These are phyloP conservation scores for Nomada lathburiana DNA, from an alignment of 2,888 invertebrate species.

Conservation along the genomic window DNA sequence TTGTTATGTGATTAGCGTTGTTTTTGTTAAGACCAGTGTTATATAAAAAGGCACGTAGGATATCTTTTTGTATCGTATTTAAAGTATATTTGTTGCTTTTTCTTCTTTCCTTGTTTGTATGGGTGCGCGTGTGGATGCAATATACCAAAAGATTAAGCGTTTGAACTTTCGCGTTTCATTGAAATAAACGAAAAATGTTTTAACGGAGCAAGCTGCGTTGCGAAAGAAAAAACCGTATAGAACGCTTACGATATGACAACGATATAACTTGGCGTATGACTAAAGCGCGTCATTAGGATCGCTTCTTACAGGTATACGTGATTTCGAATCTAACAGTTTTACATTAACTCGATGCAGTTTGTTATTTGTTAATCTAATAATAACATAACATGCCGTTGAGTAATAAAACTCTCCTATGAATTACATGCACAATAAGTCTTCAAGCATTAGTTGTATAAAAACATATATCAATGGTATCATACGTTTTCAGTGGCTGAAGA, in stretches of 20 bases:
- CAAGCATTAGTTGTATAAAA: conserved; percentile 18
- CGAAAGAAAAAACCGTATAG: conserved; percentile 40
- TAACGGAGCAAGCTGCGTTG: conserved; percentile 29
- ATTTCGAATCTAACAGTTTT: conserved; percentile 36
- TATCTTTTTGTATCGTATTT: conserved; percentile 13
- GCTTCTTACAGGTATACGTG: conserved; percentile 38
- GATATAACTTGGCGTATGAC: conserved; percentile 50
- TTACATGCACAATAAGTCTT: conserved; percentile 25
- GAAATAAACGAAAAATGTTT: conserved; percentile 32
- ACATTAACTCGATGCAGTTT: conserved; percentile 24
- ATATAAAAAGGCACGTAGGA: conserved; percentile 15
- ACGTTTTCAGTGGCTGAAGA: conserved; percentile 55
- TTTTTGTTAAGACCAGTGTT: conserved; percentile 8
- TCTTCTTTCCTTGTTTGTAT: not conserved
- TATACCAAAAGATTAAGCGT: conserved; percentile 24
- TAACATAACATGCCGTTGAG: conserved; percentile 34
- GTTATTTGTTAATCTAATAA: conserved; percentile 52
- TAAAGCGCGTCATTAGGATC: conserved; percentile 48
- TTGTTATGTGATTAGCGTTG: conserved; percentile 6
- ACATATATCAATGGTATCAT: conserved; percentile 13
- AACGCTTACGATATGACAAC: conserved; percentile 52
- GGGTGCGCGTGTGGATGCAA: not conserved
- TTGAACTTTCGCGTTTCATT: conserved; percentile 25
- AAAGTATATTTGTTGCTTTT: not conserved
- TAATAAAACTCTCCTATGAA: conserved; percentile 17